These are phyloP conservation scores for Australoheros facetus DNA, from an alignment of 2,797 vertebrate species.

Conservation along the genomic window DNA sequence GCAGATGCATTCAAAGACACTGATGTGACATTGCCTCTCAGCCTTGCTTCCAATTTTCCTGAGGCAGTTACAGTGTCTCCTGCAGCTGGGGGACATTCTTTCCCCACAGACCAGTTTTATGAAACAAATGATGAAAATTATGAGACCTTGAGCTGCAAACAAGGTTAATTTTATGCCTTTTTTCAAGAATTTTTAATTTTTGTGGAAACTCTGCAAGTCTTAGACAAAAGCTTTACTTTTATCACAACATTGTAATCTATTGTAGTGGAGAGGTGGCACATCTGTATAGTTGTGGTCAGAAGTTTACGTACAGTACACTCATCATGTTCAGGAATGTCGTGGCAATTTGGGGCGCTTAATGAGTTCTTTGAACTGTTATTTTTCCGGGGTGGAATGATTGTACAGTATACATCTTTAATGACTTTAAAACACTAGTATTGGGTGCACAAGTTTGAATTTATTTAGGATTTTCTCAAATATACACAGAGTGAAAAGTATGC, in stretches of 20 bases:
- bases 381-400: accelerated
- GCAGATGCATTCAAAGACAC: background rate
- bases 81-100: background rate
- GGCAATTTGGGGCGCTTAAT: background rate
- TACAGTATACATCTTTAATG: background rate
- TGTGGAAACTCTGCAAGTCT: background rate
- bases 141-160: background rate
- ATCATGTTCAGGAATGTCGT: background rate
- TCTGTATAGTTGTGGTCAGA: too few relatives aligned
- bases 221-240: background rate
- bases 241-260: too few relatives aligned
- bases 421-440: accelerated
- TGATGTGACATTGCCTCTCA: background rate
- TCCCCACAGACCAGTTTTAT: background rate
- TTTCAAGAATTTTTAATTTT: background rate
- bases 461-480: background rate
- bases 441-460: background rate
- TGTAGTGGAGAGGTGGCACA: too few relatives aligned
- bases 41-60: background rate
- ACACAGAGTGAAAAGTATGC: too few relatives aligned
- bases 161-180: too few relatives aligned
- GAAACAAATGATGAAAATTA: background rate
- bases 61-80: accelerated
- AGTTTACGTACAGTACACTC: too few relatives aligned
- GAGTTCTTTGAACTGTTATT: background rate